phyloP scores from a whole-genome alignment of 92 coral and sea anemone species.

The Umimayanthus kanabou region DNA sequence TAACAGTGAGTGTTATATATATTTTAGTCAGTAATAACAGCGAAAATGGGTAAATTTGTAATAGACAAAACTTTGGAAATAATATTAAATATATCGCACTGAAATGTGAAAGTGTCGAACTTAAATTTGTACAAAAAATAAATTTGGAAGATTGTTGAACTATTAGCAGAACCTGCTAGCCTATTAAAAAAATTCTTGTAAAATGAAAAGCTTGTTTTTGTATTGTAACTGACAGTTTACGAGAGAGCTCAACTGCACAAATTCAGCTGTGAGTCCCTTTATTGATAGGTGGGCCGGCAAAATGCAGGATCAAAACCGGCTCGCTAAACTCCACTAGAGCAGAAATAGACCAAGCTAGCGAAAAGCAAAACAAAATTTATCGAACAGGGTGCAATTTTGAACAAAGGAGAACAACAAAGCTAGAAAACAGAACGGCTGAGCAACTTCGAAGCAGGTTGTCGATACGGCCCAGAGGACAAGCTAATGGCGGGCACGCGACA shows the following conservation, averaged over 20 bases:
- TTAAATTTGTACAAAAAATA: not conserved
- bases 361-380: conserved; percentile 19
- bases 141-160: not conserved
- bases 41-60: not conserved
- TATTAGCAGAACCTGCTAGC: not conserved
- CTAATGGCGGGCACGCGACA: not conserved
- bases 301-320: not conserved
- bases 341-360: conserved; percentile 9
- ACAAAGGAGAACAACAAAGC: not conserved
- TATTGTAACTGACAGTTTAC: not conserved
- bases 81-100: not conserved
- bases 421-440: not conserved
- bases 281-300: not conserved
- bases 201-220: not conserved
- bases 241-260: not conserved
- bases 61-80: not conserved
- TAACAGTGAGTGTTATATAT: not conserved
- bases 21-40: not conserved
- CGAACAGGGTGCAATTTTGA: conserved; percentile 18
- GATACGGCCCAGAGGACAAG: not conserved
- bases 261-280: not conserved
- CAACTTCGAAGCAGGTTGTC: not conserved
- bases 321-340: conserved; percentile 16
- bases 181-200: not conserved
- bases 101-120: not conserved